Evolutionary conservation across 53 echinoderm and acorn worm species (phyloP).

Genomic region (Echinarachnius parma): DNA sequence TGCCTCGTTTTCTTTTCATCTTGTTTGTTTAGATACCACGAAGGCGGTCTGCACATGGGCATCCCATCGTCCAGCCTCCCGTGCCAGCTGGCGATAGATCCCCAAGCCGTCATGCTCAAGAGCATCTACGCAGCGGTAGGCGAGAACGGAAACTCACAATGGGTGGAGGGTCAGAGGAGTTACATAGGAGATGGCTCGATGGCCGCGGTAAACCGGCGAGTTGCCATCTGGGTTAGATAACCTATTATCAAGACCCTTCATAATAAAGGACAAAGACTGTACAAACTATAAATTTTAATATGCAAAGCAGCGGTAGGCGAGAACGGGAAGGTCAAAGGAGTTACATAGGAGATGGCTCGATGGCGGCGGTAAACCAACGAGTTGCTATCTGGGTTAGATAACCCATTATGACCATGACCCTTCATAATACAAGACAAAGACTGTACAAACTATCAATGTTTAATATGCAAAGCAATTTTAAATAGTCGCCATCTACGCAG

Average conservation of each 20-base stretch:
- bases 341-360: too few relatives aligned
- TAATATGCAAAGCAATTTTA: too few relatives aligned
- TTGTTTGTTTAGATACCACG: conserved; percentile 55
- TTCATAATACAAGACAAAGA: too few relatives aligned
- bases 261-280: too few relatives aligned
- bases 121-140: conserved; percentile 47
- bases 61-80: conserved; percentile 35
- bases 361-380: background rate
- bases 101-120: conserved; percentile 47
- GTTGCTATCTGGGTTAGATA: background rate
- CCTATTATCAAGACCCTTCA: too few relatives aligned
- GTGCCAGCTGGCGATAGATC: conserved; percentile 41
- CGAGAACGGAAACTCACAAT: conserved; percentile 32
- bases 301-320: too few relatives aligned
- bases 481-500: too few relatives aligned
- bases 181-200: conserved; percentile 26
- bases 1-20: too few relatives aligned
- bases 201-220: conserved; percentile 14
- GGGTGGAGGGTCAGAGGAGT: conserved; percentile 30
- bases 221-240: conserved; percentile 59
- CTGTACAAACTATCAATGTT: too few relatives aligned
- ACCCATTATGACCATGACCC: too few relatives aligned
- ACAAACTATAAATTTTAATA: too few relatives aligned
- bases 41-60: conserved; percentile 59
- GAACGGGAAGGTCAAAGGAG: too few relatives aligned